Percentiles rank a stretch among this genome's conserved stretches.
Evolutionary conservation across 2,113 vertebrate genomes (phyloP).

Genomic region (Peromyscus polionotus): DNA sequence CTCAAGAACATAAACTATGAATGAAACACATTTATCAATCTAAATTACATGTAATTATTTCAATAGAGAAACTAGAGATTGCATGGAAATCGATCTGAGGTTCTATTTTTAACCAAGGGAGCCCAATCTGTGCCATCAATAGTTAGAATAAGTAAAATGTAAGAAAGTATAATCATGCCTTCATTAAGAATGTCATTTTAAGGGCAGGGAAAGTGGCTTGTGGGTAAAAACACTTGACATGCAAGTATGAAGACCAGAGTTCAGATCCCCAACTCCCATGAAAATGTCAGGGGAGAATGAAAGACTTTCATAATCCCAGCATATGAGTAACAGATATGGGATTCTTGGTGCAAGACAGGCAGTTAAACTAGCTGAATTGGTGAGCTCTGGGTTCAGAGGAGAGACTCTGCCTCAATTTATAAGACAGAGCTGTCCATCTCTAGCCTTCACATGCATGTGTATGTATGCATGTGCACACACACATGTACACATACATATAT

Average conservation of each 20-base stretch:
- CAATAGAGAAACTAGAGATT: neutral
- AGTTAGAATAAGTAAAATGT: neutral
- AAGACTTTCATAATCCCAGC: neutral
- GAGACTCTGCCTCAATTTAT: neutral
- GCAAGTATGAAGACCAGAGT: neutral
- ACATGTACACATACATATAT: neutral
- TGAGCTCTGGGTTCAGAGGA: neutral
- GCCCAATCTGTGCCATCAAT: neutral
- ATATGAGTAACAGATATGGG: neutral
- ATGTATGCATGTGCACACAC: neutral
- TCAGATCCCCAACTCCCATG: neutral
- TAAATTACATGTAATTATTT: neutral
- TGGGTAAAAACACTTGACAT: neutral
- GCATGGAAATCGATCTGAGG: neutral
- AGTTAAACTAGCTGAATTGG: neutral
- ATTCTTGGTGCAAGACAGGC: no score
- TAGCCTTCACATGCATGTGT: neutral
- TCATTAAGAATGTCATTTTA: neutral
- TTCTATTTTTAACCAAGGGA: neutral
- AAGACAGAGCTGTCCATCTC: neutral
- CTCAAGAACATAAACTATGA: conserved; percentile 19
- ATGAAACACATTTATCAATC: neutral
- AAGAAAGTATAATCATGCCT: neutral
- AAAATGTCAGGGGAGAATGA: neutral
- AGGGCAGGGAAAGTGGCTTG: neutral